These are phyloP conservation scores for Dromas ardeola DNA, from an alignment of 2,113 vertebrate species.

Conservation along the genomic window DNA sequence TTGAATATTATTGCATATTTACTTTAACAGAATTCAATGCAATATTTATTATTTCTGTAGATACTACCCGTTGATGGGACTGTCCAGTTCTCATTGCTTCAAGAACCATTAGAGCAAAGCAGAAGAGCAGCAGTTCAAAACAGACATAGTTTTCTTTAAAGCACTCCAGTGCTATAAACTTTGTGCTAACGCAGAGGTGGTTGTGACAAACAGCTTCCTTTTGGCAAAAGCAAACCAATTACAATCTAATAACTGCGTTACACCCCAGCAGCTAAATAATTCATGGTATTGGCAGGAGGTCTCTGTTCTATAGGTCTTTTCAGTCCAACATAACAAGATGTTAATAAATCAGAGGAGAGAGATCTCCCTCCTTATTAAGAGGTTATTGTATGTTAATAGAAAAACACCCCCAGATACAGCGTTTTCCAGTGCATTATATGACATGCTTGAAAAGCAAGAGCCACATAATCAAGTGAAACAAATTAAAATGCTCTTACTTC, in stretches of 20 bases:
- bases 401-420: not conserved
- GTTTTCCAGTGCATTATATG: not conserved
- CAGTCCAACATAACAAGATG: not conserved
- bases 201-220: slow-evolving; percentile 14
- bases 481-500: slow-evolving; percentile 7
- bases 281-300: slow-evolving; percentile 4
- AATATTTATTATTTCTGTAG: not conserved
- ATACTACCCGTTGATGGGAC: not conserved
- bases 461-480: not conserved
- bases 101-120: not conserved
- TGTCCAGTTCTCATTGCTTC: not conserved
- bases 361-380: not conserved
- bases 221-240: slow-evolving; percentile 21
- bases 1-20: too few relatives aligned
- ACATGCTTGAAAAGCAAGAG: not conserved
- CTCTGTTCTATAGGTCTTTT: not conserved
- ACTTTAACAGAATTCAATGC: not conserved
- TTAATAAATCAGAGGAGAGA: not conserved
- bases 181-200: not conserved
- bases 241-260: not conserved
- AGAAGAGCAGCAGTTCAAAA: not conserved
- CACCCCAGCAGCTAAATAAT: slow-evolving; percentile 20
- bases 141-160: not conserved
- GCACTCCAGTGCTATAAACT: not conserved
- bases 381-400: not conserved